These are phyloP conservation scores for Peromyscus melanophrys DNA, from an alignment of 2,797 vertebrate species.

Conservation along the genomic window DNA sequence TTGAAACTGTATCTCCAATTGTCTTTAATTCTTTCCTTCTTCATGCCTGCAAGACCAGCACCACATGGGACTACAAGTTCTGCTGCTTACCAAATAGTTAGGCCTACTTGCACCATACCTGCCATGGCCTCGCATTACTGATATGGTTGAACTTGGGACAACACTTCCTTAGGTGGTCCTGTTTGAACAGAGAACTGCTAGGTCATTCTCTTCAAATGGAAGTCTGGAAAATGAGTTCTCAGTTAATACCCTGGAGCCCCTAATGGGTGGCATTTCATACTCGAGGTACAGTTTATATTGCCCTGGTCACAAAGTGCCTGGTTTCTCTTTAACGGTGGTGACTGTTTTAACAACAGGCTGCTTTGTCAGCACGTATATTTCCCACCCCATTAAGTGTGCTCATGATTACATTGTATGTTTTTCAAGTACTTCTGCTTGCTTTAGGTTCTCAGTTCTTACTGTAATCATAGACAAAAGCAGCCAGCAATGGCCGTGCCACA, in stretches of 20 bases:
- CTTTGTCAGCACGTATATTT: neutral
- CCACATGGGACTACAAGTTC: neutral
- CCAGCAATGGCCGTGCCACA: neutral
- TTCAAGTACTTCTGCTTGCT: neutral
- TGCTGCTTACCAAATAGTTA: neutral
- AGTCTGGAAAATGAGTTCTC: neutral
- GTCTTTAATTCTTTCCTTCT: neutral
- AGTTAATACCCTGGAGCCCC: neutral
- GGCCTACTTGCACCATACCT: neutral
- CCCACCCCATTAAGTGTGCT: neutral
- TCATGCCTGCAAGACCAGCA: neutral
- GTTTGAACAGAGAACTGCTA: neutral
- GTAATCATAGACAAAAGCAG: neutral
- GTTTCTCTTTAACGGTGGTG: neutral
- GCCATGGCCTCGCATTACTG: neutral
- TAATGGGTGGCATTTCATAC: neutral
- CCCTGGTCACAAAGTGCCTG: neutral
- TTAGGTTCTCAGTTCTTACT: neutral
- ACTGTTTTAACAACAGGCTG: neutral
- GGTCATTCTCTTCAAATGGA: neutral
- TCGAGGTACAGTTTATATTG: neutral
- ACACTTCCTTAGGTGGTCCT: neutral
- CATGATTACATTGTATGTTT: neutral
- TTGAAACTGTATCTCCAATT: neutral
- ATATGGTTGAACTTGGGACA: neutral